Conservation (phyloP, 2,113 vertebrate genomes). For the Erpornis zantholeuca region DNA sequence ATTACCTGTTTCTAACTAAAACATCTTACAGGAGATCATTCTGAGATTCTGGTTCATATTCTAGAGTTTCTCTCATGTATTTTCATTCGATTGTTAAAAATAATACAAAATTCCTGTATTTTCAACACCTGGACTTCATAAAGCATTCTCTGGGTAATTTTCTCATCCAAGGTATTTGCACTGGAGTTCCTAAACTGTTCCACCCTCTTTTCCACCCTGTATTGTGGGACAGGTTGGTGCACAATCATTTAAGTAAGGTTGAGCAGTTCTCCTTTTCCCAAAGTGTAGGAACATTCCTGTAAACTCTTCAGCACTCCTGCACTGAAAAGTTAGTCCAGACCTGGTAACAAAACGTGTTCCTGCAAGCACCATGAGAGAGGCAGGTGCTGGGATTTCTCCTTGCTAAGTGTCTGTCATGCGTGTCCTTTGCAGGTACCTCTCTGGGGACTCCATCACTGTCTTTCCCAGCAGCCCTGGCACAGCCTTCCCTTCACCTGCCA, state of each 20-base stretch:
- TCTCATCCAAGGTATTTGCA: neutral
- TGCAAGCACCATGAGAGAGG: neutral
- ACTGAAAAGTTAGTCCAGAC: neutral
- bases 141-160: neutral
- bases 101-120: neutral
- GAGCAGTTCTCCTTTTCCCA: neutral
- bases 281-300: neutral
- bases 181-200: neutral
- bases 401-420: neutral
- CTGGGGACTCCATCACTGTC: slow-evolving; percentile 68
- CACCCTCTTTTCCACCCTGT: neutral
- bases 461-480: slow-evolving; percentile 64
- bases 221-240: neutral
- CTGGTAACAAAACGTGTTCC: neutral
- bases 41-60: neutral
- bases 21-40: neutral
- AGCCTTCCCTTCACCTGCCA: slow-evolving; percentile 22
- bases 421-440: slow-evolving; percentile 83
- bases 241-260: neutral
- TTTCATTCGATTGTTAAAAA: neutral
- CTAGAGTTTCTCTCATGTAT: neutral
- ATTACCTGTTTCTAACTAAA: neutral
- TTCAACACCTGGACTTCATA: neutral
- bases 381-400: neutral
- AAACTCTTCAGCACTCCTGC: neutral